A percentile compares a stretch with the other conserved stretches of the same genome.
These are phyloP conservation scores for Aphrophora alni DNA, from an alignment of 2,888 invertebrate species.

Conservation along the genomic window DNA sequence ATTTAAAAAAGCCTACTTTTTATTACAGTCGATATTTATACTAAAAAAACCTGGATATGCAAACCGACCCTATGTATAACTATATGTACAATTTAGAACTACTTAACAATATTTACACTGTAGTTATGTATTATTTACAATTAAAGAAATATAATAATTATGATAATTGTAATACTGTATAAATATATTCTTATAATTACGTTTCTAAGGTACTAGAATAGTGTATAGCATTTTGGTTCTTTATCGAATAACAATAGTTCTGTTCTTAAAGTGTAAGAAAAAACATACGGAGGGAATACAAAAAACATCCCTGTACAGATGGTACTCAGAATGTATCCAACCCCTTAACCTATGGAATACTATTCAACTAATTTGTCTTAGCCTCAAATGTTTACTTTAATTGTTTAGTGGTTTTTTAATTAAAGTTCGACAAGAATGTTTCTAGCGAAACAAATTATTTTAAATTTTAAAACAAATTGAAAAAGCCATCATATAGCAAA, in stretches of 20 bases:
- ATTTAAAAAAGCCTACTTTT: too few relatives aligned
- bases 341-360: too few relatives aligned
- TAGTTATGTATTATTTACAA: not conserved
- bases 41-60: not conserved
- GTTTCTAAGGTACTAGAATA: conserved; percentile 31
- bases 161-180: conserved; percentile 46
- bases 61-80: not conserved
- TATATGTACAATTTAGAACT: not conserved
- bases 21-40: too few relatives aligned
- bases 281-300: not conserved
- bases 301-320: too few relatives aligned
- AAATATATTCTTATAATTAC: conserved; percentile 46
- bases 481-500: too few relatives aligned
- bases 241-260: not conserved
- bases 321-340: too few relatives aligned
- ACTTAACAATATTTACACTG: not conserved
- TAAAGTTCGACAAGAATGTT: too few relatives aligned
- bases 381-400: too few relatives aligned
- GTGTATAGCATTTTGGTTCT: not conserved
- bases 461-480: conserved; percentile 29
- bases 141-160: conserved; percentile 44
- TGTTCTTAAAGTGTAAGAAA: not conserved
- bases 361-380: too few relatives aligned
- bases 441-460: too few relatives aligned
- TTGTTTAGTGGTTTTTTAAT: too few relatives aligned